Percentiles rank a stretch among this genome's conserved stretches.
phyloP scores from a whole-genome alignment of 2,888 invertebrate genomes.

The Tetragnatha montana region DNA sequence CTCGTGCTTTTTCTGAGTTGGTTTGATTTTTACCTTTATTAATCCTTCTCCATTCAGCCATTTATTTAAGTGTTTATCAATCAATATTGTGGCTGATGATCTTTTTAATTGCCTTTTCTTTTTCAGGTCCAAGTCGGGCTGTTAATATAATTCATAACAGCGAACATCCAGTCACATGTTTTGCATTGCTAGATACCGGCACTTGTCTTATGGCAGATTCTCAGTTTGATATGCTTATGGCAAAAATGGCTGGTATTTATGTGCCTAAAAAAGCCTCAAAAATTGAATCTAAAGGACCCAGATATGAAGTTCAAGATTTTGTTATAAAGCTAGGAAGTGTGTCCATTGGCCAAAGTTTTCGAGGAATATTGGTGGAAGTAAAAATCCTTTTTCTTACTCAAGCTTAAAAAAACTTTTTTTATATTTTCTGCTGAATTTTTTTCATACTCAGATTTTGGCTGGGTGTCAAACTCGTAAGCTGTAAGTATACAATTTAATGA shows the following conservation, averaged over 20 bases:
- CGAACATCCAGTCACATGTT: constrained; percentile 95
- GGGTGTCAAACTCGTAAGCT: too few relatives aligned
- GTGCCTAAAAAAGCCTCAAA: constrained; percentile 85
- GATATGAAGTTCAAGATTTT: constrained; percentile 85
- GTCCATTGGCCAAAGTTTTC: constrained; percentile 93
- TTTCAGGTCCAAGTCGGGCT: constrained; percentile 79
- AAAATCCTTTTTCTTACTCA: neutral
- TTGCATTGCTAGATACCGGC: constrained; percentile 88
- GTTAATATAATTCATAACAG: constrained; percentile 96
- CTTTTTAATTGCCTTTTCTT: neutral
- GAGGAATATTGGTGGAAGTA: constrained; percentile 93
- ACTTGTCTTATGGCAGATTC: constrained; percentile 92
- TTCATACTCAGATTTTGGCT: too few relatives aligned
- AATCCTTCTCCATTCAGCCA: neutral
- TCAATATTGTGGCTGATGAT: neutral
- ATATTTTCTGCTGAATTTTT: too few relatives aligned
- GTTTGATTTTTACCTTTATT: neutral
- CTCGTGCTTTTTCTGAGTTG: too few relatives aligned
- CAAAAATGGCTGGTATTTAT: constrained; percentile 91
- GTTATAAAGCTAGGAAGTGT: constrained; percentile 94
- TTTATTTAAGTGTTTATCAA: neutral
- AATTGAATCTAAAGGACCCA: constrained; percentile 87
- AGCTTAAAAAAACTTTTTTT: too few relatives aligned
- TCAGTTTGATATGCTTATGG: constrained; percentile 91
- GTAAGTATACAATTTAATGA: too few relatives aligned